Evolutionary conservation across 2,888 invertebrate genomes (phyloP).

Genomic region (Maniola hyperantus): DNA sequence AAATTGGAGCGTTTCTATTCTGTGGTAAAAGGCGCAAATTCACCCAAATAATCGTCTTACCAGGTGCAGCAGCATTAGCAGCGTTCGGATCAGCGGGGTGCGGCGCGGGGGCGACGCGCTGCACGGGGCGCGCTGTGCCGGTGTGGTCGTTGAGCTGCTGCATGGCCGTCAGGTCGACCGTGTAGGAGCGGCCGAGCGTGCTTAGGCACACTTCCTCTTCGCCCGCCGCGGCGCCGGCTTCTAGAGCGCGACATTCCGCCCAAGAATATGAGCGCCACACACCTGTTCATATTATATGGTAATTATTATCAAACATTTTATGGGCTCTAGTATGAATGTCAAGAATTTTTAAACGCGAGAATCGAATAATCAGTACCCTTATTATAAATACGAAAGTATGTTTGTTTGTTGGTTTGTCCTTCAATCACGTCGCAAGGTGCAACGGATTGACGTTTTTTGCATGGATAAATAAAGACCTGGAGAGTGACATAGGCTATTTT

Average conservation of each 20-base stretch:
- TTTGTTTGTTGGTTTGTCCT: too few species aligned
- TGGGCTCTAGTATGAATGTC: too few species aligned
- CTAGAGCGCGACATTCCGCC: constrained; percentile 96
- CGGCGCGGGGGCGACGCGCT: constrained; percentile 86
- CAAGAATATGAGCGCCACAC: constrained; percentile 96
- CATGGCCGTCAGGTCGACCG: constrained; percentile 98
- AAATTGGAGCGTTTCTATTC: too few species aligned
- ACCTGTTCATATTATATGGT: constrained; percentile 57
- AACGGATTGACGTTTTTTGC: too few species aligned
- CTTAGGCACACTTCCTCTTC: constrained; percentile 98
- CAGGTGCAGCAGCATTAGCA: constrained; percentile 47
- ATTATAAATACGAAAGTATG: too few species aligned
- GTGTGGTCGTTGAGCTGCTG: constrained; percentile 99
- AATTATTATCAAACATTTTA: neutral
- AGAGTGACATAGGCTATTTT: too few species aligned
- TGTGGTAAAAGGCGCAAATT: too few species aligned
- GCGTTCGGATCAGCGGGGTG: constrained; percentile 43
- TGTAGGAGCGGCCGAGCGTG: constrained; percentile 96
- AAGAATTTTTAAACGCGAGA: too few species aligned
- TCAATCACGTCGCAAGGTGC: too few species aligned
- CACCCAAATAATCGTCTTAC: constrained; percentile 35
- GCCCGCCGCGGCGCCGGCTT: constrained; percentile 96
- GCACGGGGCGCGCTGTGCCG: constrained; percentile 96
- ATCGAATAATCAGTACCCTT: too few species aligned
- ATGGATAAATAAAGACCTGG: too few species aligned